These are phyloP conservation scores for Trachurus trachurus DNA, from an alignment of 2,797 vertebrate species.

Conservation along the genomic window DNA sequence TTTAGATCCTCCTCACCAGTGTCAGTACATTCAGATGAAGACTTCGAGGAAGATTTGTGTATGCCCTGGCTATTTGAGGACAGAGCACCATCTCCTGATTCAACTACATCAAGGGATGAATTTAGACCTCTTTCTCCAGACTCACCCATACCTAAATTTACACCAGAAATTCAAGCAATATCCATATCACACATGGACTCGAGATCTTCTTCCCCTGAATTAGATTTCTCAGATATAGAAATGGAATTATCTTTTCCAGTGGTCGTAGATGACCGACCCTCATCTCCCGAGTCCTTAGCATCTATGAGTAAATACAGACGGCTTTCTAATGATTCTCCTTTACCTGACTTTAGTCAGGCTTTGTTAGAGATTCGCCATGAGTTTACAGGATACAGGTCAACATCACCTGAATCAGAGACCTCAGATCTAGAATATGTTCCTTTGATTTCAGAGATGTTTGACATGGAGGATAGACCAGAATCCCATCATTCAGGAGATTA, in stretches of 20 bases:
- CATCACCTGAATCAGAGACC: constrained; percentile 59
- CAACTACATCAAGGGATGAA: constrained; percentile 31
- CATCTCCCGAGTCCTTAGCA: constrained; percentile 49
- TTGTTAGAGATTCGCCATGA: constrained; percentile 7
- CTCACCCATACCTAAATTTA: constrained; percentile 62
- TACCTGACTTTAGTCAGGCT: constrained; percentile 55
- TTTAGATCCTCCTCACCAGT: constrained; percentile 42
- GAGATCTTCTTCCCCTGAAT: constrained; percentile 66
- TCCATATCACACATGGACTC: background rate
- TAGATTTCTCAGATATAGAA: constrained; percentile 57
- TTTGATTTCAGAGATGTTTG: constrained; percentile 37
- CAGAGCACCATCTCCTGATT: constrained; percentile 63
- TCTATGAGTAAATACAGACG: constrained; percentile 28
- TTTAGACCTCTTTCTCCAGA: constrained; percentile 62
- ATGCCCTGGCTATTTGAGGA: constrained; percentile 49
- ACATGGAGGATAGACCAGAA: constrained; percentile 40
- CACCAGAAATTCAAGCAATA: constrained; percentile 4
- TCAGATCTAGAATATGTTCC: constrained; percentile 49
- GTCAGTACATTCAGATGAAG: constrained; percentile 49
- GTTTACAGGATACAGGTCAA: background rate
- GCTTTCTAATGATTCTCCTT: constrained; percentile 65
- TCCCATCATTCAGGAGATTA: constrained; percentile 32
- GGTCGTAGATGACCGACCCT: constrained; percentile 20
- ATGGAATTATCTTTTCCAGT: constrained; percentile 25
- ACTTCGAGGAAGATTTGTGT: constrained; percentile 55